These are phyloP conservation scores for Atopsyche davidsoni DNA, from an alignment of 1,140 invertebrate species.

Conservation along the genomic window DNA sequence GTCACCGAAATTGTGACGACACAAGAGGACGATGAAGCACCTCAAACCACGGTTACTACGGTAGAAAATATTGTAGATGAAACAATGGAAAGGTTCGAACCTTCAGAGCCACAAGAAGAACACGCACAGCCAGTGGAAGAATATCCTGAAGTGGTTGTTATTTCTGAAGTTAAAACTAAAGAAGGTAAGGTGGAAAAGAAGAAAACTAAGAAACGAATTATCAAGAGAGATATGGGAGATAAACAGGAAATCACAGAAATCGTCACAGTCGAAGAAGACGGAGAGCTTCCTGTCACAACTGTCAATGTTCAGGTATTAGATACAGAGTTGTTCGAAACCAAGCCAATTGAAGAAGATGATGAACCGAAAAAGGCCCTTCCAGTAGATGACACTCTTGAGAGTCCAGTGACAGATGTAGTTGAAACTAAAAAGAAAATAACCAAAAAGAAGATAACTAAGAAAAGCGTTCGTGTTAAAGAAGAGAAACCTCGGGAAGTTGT, in stretches of 20 bases:
- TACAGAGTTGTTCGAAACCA: neutral
- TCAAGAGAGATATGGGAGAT: slow-evolving; percentile 33
- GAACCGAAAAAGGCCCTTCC: too few relatives aligned
- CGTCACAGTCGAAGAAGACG: slow-evolving; percentile 38
- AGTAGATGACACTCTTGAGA: too few relatives aligned
- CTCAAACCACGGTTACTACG: slow-evolving; percentile 29
- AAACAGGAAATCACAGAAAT: slow-evolving; percentile 37
- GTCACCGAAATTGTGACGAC: slow-evolving; percentile 32
- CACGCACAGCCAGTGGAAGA: slow-evolving; percentile 5
- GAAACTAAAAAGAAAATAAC: slow-evolving; percentile 18
- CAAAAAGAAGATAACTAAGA: slow-evolving; percentile 26
- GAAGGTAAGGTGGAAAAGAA: slow-evolving; percentile 31
- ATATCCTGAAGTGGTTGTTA: slow-evolving; percentile 25
- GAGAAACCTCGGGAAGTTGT: too few relatives aligned
- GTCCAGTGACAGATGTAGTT: too few relatives aligned
- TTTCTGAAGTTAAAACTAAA: slow-evolving; percentile 37
- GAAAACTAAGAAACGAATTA: slow-evolving; percentile 31
- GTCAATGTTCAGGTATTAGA: slow-evolving; percentile 30
- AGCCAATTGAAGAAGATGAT: slow-evolving; percentile 16
- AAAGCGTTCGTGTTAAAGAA: too few relatives aligned
- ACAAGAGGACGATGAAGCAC: slow-evolving; percentile 27
- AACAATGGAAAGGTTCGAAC: slow-evolving; percentile 4
- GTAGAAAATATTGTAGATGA: slow-evolving; percentile 24
- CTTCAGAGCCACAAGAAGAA: neutral
- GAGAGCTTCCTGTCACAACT: slow-evolving; percentile 33